Evolutionary conservation across 2,888 invertebrate species (phyloP).

Genomic region (Cyaniris semiargus): DNA sequence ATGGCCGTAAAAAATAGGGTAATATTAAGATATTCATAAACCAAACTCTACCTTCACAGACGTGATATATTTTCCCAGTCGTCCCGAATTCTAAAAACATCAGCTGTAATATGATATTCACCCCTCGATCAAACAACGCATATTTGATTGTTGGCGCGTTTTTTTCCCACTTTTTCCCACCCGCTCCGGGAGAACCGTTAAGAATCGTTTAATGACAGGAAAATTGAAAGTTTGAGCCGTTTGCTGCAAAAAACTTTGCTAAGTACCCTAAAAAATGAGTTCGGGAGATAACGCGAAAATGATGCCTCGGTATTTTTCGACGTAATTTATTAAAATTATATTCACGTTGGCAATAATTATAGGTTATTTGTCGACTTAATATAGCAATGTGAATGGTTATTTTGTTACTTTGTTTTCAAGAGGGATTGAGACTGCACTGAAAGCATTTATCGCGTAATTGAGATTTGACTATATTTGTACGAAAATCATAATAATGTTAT

Average conservation of each 20-base stretch:
- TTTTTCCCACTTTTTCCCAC: slow-evolving; percentile 47
- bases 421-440: too few species aligned
- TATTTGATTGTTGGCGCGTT: slow-evolving; percentile 61
- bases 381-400: not conserved
- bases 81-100: slow-evolving; percentile 23
- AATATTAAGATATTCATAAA: not conserved
- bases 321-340: slow-evolving; percentile 19
- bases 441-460: too few species aligned
- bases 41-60: not conserved
- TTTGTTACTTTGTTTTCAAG: too few species aligned
- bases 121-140: slow-evolving; percentile 61
- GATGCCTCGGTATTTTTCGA: slow-evolving; percentile 49
- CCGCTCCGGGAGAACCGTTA: slow-evolving; percentile 52
- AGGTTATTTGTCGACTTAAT: not conserved
- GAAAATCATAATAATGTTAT: too few species aligned
- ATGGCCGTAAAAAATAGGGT: too few species aligned
- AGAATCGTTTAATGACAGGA: slow-evolving; percentile 74
- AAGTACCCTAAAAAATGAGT: slow-evolving; percentile 64
- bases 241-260: slow-evolving; percentile 57
- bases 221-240: slow-evolving; percentile 69
- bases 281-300: slow-evolving; percentile 59
- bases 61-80: slow-evolving; percentile 14
- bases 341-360: not conserved
- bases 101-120: slow-evolving; percentile 36
- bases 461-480: too few species aligned